Conservation (phyloP, 2,888 invertebrate genomes). For the Chalcosyrphus nemorum region DNA sequence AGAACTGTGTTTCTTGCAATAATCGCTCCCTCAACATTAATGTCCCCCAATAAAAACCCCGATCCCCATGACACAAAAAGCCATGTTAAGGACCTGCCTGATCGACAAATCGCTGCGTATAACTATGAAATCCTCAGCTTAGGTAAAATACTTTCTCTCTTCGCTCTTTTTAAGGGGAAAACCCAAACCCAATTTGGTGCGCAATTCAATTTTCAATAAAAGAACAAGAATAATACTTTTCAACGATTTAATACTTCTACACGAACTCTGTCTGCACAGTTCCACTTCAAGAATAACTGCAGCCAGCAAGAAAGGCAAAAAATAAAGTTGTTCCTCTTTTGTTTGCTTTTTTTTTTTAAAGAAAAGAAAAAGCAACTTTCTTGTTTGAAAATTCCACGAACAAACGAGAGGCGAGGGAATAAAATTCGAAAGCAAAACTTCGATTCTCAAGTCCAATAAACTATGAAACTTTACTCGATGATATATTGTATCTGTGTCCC, state of each 20-base stretch:
- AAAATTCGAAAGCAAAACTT: constrained; percentile 40
- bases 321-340: not conserved
- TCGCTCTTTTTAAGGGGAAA: not conserved
- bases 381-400: not conserved
- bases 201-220: constrained; percentile 18
- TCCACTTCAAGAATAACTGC: constrained; percentile 9
- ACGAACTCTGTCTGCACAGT: constrained; percentile 3
- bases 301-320: not conserved
- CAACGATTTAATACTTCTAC: constrained; percentile 23
- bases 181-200: constrained; percentile 5
- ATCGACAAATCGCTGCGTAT: too few species aligned
- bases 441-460: constrained; percentile 53
- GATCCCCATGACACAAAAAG: too few species aligned
- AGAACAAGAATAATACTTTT: constrained; percentile 30
- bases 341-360: too few species aligned
- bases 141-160: not conserved
- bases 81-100: too few species aligned
- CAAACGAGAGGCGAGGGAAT: not conserved
- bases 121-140: not conserved
- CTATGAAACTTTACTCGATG: constrained; percentile 54
- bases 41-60: too few species aligned
- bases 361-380: constrained; percentile 10
- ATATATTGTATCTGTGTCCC: constrained; percentile 30
- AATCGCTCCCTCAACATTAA: too few species aligned
- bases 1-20: too few species aligned